Percentiles rank a stretch among this genome's conserved stretches.
Conservation (phyloP, 1,140 invertebrate genomes). For the Leptinotarsa defecta region DNA sequence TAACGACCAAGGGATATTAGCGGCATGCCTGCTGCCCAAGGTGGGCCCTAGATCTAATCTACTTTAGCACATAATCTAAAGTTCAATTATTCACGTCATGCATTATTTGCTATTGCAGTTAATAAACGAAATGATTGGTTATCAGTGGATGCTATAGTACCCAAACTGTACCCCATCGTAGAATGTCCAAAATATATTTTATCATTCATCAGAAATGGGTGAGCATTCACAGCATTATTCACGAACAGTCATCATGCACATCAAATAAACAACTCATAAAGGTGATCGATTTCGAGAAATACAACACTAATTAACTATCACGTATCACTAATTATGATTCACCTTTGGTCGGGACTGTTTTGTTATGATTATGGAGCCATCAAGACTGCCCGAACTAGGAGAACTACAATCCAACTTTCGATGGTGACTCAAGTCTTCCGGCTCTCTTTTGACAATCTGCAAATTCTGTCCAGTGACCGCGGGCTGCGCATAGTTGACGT, state of each 20-base stretch:
- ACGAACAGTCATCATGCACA: too few species aligned
- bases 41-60: constrained; percentile 46
- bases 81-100: constrained; percentile 35
- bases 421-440: constrained; percentile 66
- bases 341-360: constrained; percentile 55
- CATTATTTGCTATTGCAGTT: constrained; percentile 28
- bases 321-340: constrained; percentile 38
- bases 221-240: background rate
- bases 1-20: constrained; percentile 43
- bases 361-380: constrained; percentile 52
- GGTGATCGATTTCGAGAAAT: too few species aligned
- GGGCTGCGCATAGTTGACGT: constrained; percentile 54
- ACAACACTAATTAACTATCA: constrained; percentile 13
- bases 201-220: background rate
- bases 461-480: constrained; percentile 55
- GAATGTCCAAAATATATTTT: constrained; percentile 8
- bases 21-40: constrained; percentile 38
- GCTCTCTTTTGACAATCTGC: constrained; percentile 67
- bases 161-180: background rate
- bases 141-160: too few species aligned
- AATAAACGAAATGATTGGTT: background rate
- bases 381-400: constrained; percentile 51
- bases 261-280: too few species aligned
- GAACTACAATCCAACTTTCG: constrained; percentile 54
- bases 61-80: constrained; percentile 23